These are phyloP conservation scores for Atta colombica DNA, from an alignment of 1,140 invertebrate species.

Conservation along the genomic window DNA sequence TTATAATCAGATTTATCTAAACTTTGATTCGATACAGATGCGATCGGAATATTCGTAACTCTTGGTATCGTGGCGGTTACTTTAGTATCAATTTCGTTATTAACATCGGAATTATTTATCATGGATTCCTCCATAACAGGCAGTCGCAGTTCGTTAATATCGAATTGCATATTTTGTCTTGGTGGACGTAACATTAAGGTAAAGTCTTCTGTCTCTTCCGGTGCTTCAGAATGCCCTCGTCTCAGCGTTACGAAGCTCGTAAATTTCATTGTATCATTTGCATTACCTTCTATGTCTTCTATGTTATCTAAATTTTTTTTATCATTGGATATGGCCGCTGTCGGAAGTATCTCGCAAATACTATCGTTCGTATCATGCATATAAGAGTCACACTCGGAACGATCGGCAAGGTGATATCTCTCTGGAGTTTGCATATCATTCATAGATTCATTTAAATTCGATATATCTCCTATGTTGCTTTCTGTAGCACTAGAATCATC, in stretches of 20 bases:
- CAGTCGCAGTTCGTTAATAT: conserved; percentile 76
- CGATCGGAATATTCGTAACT: conserved; percentile 47
- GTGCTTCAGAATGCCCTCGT: conserved; percentile 53
- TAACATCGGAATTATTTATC: conserved; percentile 4
- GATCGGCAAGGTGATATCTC: background rate
- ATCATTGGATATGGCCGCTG: background rate
- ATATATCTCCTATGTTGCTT: background rate
- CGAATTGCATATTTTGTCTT: conserved; percentile 64
- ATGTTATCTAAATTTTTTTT: background rate
- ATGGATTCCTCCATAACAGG: conserved; percentile 70
- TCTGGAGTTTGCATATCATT: background rate
- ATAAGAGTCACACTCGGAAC: background rate
- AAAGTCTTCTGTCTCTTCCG: conserved; percentile 76
- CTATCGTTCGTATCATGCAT: background rate
- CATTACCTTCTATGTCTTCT: background rate
- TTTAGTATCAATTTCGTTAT: conserved; percentile 67
- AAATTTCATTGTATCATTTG: conserved; percentile 31
- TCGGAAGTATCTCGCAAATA: background rate
- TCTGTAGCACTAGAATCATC: conserved; percentile 39
- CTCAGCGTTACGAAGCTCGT: conserved; percentile 73
- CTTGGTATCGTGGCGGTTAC: conserved; percentile 65
- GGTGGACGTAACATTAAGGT: conserved; percentile 73
- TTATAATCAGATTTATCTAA: conserved; percentile 32
- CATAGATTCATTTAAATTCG: background rate
- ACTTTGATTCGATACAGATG: conserved; percentile 23